Conservation (phyloP, 2,888 invertebrate genomes). For the Calameuta filiformis region DNA sequence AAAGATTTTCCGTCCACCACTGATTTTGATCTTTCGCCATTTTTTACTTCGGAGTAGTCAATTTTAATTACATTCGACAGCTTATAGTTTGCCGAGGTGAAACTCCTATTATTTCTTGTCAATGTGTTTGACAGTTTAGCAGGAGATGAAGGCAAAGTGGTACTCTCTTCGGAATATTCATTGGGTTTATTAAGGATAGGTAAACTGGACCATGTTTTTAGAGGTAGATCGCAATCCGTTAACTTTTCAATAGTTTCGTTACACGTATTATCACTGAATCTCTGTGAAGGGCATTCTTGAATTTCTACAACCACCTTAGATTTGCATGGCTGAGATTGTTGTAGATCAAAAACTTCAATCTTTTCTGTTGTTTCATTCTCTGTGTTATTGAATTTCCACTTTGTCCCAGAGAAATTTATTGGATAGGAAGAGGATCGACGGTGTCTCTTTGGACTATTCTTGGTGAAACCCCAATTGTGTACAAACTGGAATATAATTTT, state of each 20-base stretch:
- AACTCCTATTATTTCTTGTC: not conserved
- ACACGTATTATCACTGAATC: not conserved
- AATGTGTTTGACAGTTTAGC: not conserved
- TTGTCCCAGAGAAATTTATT: constrained; percentile 45
- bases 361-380: constrained; percentile 2
- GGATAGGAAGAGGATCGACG: constrained; percentile 62
- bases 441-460: constrained; percentile 55
- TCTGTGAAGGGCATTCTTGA: constrained; percentile 19
- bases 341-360: not conserved
- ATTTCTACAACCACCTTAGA: constrained; percentile 20
- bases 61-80: constrained; percentile 53
- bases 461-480: constrained; percentile 52
- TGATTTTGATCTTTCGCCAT: not conserved
- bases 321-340: not conserved
- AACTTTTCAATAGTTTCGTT: constrained; percentile 15
- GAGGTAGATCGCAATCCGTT: constrained; percentile 18
- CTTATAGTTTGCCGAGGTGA: constrained; percentile 20
- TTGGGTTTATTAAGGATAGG: constrained; percentile 44
- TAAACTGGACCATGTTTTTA: constrained; percentile 56
- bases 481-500: constrained; percentile 45
- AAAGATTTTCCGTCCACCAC: constrained; percentile 17
- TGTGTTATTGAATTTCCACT: constrained; percentile 9
- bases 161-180: constrained; percentile 28
- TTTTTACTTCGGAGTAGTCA: constrained; percentile 46
- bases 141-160: constrained; percentile 20